Percentiles rank a stretch among this genome's conserved stretches.
phyloP scores from a whole-genome alignment of 2,113 vertebrate species.

The Tretioscincus oriximinensis region DNA sequence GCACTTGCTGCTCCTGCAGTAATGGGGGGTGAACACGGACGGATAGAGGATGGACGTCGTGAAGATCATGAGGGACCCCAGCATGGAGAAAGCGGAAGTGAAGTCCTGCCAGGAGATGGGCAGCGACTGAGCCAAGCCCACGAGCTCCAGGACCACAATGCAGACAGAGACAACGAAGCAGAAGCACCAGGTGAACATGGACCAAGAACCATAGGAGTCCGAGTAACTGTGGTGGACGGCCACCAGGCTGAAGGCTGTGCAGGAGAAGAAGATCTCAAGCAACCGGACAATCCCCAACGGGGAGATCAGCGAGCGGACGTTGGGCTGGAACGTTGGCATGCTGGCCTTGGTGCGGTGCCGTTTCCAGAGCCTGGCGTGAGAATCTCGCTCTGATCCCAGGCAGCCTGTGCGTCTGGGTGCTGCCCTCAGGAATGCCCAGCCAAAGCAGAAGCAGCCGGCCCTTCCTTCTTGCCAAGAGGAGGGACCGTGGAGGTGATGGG shows the following conservation, averaged over 20 bases:
- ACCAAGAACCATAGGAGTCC: constrained; percentile 69
- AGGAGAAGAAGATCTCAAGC: constrained; percentile 75
- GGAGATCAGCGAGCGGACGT: constrained; percentile 56
- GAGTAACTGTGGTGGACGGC: neutral
- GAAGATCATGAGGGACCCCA: constrained; percentile 81
- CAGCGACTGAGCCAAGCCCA: constrained; percentile 59
- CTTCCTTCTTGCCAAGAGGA: neutral
- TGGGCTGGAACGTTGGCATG: constrained; percentile 52
- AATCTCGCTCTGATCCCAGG: no score
- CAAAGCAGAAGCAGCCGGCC: neutral
- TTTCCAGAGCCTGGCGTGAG: no score
- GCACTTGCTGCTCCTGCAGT: neutral
- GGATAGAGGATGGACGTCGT: constrained; percentile 82
- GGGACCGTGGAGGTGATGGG: neutral
- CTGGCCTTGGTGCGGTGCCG: neutral
- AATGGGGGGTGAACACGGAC: constrained; percentile 53
- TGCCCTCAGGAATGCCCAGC: neutral
- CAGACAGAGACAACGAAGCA: constrained; percentile 78
- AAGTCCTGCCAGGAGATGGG: constrained; percentile 88
- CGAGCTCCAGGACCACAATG: constrained; percentile 80
- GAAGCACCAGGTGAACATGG: constrained; percentile 88
- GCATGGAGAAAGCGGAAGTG: constrained; percentile 82
- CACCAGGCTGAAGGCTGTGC: constrained; percentile 82
- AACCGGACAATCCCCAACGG: constrained; percentile 78
- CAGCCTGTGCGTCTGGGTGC: no score